Base-by-base conservation (phyloP, 1,140 invertebrate species). In the Bicyclus anynana region DNA sequence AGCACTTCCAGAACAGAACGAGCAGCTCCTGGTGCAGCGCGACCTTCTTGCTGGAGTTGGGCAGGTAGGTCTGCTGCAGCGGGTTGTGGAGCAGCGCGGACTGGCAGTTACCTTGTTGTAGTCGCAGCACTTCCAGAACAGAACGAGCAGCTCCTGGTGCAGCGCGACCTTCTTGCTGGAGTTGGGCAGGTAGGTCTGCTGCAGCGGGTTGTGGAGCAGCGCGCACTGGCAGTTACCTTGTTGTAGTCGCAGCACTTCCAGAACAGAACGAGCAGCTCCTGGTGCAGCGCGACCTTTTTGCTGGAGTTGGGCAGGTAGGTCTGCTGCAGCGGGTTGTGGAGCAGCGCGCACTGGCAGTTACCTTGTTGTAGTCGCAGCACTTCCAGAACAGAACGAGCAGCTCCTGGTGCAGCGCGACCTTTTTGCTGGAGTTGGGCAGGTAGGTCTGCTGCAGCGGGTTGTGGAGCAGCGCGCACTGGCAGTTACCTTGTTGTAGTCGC, bases 161-260 rank as follows among this genome's bases (percentile, higher is more conserved):
- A 99, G 97, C 76, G 97, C 95, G 18, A 99, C 95, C 86, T 98
- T 97, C 87, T 99, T 99, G 0, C 95, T 95, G 2, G 98, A 99
- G 85, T 99, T 99, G 10, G 98, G 98, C 62, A 99, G 91, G 89
- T 99, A 99, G 1, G 98, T 99, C 91, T 99, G 97, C 47, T 95
- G 92, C 13, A 99, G 89, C 0, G 98, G 99, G 90, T 99, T 99
- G 86, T 99, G 99, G 9, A 99, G 90, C 16, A 99, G 91, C n/a
- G n/a, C n/a, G n/a, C n/a, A 17, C 99, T 94, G 85, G 98, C 97
- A 99, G 85, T 99, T 84, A 96, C 95, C 91, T 99, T 99, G 87
- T 99, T 99, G 77, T 99, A 99, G 87, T 99, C 98, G 80, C 98
- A 99, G 90, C 99, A 96, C 90, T 99, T 99, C 99, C 99, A 99